Evolutionary conservation across 2,888 invertebrate species (phyloP), one percentile per base, ranked within the genome.

Genomic region (Eristalinus aeneus): DNA sequence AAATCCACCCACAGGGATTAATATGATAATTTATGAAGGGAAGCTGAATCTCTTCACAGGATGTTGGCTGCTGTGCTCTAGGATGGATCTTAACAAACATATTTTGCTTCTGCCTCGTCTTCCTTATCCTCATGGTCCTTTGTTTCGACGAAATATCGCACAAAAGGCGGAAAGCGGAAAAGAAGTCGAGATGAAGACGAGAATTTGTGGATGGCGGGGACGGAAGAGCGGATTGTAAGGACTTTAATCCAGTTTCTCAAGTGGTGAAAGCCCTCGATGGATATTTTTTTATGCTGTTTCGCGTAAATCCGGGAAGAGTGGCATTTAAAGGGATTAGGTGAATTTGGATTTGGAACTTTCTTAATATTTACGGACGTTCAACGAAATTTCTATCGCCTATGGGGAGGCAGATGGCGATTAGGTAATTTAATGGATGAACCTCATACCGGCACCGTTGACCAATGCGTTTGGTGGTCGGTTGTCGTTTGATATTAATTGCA

Each of bases 1-100:
- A 81, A 81, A 71, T 64, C 31, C 65, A 81, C 68, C 85, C 81
- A 81, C 22, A 85, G 81, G 72, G 72, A 85, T 85, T 79, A 79
- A 85, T 81, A 85, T 85, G 81, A 85, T 85, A 85, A 85, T 85
- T 85, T 85, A 85, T 85, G 72, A 85, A 85, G 76, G 85, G 72
- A 53, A 67, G 76, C 76, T 67, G 85, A 64, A 69, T 76, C 53
- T 76, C 80, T 78, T 76, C 81, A 69, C 81, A 85, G 76, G 85
- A 85, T 85, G 76, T 64, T 81, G 39, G 39, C 39, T 46, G 76
- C 76, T 63, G 81, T 76, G 72, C 81, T 80, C 27, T 63, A 36
- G 85, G 76, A 72, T 76, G 72, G 76, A 80, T 71, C 61, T 64
- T 60, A 16, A 8, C 27, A 27, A 56, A 10, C 27, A 27, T 61